These are phyloP conservation scores for Panopea generosa DNA, from an alignment of 2,888 invertebrate species.

Conservation along the genomic window DNA sequence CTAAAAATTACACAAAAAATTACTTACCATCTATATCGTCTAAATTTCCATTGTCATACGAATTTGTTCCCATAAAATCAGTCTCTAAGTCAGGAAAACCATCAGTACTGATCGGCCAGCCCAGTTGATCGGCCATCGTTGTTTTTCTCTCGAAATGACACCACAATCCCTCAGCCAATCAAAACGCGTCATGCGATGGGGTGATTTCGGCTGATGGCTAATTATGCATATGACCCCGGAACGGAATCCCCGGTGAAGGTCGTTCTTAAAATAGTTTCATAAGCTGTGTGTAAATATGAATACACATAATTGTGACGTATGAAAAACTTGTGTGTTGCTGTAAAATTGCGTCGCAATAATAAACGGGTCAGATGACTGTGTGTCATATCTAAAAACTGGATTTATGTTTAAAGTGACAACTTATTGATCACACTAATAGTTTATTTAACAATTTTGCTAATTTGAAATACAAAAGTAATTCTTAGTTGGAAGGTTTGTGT, in stretches of 20 bases:
- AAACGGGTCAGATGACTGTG: neutral
- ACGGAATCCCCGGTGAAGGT: conserved; percentile 59
- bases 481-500: too few species aligned
- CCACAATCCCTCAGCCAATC: conserved; percentile 54
- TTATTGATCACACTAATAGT: too few species aligned
- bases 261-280: conserved; percentile 39
- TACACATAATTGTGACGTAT: conserved; percentile 3
- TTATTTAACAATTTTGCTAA: too few species aligned
- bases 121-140: conserved; percentile 61
- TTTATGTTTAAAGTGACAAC: too few species aligned
- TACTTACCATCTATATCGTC: conserved; percentile 80
- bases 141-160: conserved; percentile 52
- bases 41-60: conserved; percentile 70
- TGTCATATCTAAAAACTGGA: conserved; percentile 12
- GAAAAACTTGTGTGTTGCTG: conserved; percentile 18
- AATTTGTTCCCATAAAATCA: conserved; percentile 72
- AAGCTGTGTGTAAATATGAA: conserved; percentile 14
- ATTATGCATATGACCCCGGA: conserved; percentile 59
- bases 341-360: conserved; percentile 11
- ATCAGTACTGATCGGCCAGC: conserved; percentile 64
- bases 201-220: conserved; percentile 49
- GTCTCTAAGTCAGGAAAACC: conserved; percentile 72
- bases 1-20: conserved; percentile 27
- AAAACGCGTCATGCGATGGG: conserved; percentile 56
- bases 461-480: too few species aligned